Base-by-base conservation (phyloP, 2,888 invertebrate genomes). In the Lepidonotus clava region DNA sequence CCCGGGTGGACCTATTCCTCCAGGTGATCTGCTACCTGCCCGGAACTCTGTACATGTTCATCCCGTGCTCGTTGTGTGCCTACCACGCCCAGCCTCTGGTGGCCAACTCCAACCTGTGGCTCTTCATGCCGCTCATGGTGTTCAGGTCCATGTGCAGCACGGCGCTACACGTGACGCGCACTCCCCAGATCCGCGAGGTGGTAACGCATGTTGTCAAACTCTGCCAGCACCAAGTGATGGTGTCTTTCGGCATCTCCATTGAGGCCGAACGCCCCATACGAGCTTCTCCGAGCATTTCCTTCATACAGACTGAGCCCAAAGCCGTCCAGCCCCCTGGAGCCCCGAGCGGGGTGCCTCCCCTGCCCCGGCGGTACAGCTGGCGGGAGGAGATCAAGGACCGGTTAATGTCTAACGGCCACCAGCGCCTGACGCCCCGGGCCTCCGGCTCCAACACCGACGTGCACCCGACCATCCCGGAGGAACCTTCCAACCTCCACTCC, bases 1-100 rank as follows among this genome's bases (percentile, higher is more conserved):
- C 80, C 14, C 86, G 90, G 32, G 88, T 90, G 24, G 92, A 92
- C 46, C 83, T 91, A 4, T 83, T 87, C 8, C 71, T 90, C 28
- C 90, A 91, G 90, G 61, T 89, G 8, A 11, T 90, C 14, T 90
- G 90, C 67, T 92, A 91, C 56, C 53, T 91, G 14, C 92, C 92
- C 1, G 88, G 90, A 56, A 84, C 90, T 32, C 66, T 89, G 36
- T 92, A 91, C 76, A 86, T 91, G 21, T 86, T 83, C 11, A 76
- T 91, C 18, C 87, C 88, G 24, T 91, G 90, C 56, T 71, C 87
- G 11, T 86, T 89, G 41, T 89, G 90, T 53, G 77, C 61, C 36
- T 77, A 76, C 14, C 8, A 80, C 2, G 46, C 51, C 1, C 41
- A n/a, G 24, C 51, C 76, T 1, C 32, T 34, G 24, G 34, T 34